Conservation (phyloP, 2,113 vertebrate species). For the Oryzias curvinotus region DNA sequence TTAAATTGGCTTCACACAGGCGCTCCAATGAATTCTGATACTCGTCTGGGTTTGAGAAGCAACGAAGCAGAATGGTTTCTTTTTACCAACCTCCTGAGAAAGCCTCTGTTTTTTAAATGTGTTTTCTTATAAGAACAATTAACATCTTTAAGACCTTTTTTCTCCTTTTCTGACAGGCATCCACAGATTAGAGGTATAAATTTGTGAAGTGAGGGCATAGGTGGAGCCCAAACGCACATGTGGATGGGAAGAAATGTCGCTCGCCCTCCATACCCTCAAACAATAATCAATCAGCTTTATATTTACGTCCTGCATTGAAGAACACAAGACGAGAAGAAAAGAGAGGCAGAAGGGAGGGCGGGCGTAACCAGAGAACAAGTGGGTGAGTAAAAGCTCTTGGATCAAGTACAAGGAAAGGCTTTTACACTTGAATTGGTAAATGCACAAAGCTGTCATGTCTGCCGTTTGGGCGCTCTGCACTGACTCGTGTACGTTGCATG, state of each 20-base stretch:
- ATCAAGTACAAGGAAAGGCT: constrained; percentile 72
- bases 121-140: too few relatives aligned
- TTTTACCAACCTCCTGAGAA: too few relatives aligned
- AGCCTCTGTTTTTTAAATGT: too few relatives aligned
- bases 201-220: too few relatives aligned
- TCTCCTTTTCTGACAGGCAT: too few relatives aligned
- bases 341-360: constrained; percentile 1
- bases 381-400: constrained; percentile 74
- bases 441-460: constrained; percentile 43
- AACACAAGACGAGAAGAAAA: background rate
- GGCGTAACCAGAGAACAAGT: constrained; percentile 6
- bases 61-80: too few relatives aligned
- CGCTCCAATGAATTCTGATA: too few relatives aligned
- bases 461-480: constrained; percentile 6
- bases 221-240: background rate
- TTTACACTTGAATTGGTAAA: constrained; percentile 69
- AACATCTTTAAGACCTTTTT: too few relatives aligned
- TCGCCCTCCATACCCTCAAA: constrained; percentile 50
- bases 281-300: constrained; percentile 63
- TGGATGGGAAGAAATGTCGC: constrained; percentile 6
- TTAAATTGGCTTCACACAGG: too few relatives aligned
- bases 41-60: too few relatives aligned
- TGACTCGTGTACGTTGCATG: background rate
- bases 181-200: too few relatives aligned
- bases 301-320: constrained; percentile 40